These are phyloP conservation scores for Epinephelus lanceolatus DNA, from an alignment of 2,113 vertebrate species.

Conservation along the genomic window DNA sequence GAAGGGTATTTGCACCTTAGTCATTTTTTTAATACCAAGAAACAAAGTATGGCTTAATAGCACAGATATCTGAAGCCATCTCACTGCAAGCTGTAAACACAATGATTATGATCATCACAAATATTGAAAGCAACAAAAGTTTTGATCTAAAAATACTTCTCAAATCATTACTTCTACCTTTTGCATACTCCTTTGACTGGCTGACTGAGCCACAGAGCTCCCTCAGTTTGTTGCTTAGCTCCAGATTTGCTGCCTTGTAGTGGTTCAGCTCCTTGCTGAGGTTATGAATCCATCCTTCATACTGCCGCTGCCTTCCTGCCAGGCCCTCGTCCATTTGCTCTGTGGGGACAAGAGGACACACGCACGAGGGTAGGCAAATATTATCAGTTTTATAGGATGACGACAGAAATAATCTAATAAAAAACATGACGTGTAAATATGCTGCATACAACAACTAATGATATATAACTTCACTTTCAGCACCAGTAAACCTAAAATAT, in stretches of 20 bases:
- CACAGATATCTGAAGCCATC: background rate
- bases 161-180: conserved; percentile 80
- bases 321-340: conserved; percentile 94
- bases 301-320: conserved; percentile 91
- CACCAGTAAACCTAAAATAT: background rate
- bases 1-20: background rate
- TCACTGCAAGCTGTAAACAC: background rate
- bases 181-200: conserved; percentile 78
- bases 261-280: conserved; percentile 92
- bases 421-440: background rate
- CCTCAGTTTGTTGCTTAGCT: conserved; percentile 88
- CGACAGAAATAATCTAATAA: background rate
- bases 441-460: background rate
- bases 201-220: conserved; percentile 70
- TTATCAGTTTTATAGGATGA: background rate
- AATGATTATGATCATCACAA: background rate
- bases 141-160: background rate
- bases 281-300: conserved; percentile 90
- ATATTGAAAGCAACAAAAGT: background rate
- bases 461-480: background rate
- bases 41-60: background rate
- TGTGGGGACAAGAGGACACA: conserved; percentile 57
- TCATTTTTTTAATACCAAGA: background rate
- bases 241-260: conserved; percentile 89
- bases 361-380: background rate